A percentile compares a stretch with the other conserved stretches of the same genome.
Evolutionary conservation across 2,113 vertebrate species (phyloP).

Genomic region (Gracilinanus agilis): DNA sequence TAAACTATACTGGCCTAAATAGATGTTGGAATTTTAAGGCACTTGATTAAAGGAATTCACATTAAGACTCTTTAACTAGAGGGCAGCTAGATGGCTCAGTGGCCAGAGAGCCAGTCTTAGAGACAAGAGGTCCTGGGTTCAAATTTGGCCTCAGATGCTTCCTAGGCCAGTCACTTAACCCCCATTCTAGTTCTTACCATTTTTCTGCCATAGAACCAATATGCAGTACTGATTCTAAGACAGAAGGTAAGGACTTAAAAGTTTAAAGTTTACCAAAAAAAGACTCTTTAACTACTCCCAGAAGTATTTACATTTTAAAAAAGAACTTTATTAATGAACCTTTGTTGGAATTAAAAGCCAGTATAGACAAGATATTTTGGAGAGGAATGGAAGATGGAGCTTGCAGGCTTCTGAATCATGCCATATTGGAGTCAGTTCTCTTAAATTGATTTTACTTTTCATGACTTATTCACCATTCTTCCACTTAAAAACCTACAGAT

Average conservation of each 20-base stretch:
- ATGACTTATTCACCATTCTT: not conserved
- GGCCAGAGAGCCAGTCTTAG: no score
- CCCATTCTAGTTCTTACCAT: no score
- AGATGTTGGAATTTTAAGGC: slow-evolving; percentile 27
- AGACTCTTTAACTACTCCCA: no score
- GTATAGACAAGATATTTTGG: not conserved
- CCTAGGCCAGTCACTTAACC: no score
- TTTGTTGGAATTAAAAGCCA: slow-evolving; percentile 20
- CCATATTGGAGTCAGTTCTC: not conserved
- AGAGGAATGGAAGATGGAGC: not conserved
- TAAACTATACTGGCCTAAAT: slow-evolving; percentile 23
- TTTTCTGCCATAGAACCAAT: no score
- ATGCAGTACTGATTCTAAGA: no score
- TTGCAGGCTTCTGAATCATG: slow-evolving; percentile 23
- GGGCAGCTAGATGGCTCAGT: no score
- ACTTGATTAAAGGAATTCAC: slow-evolving; percentile 43
- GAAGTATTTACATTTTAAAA: slow-evolving; percentile 53
- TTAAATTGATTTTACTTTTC: slow-evolving; percentile 28
- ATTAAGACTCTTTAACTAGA: slow-evolving; percentile 25
- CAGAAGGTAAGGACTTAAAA: no score
- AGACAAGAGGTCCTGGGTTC: no score
- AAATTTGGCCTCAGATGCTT: no score
- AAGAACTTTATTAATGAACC: slow-evolving; percentile 38
- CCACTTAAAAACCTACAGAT: slow-evolving; percentile 8
- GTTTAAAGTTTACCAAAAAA: no score